A percentile compares a stretch with the other conserved stretches of the same genome.
Conservation (phyloP, 2,888 invertebrate genomes). For the Trachelus iudaicus region DNA sequence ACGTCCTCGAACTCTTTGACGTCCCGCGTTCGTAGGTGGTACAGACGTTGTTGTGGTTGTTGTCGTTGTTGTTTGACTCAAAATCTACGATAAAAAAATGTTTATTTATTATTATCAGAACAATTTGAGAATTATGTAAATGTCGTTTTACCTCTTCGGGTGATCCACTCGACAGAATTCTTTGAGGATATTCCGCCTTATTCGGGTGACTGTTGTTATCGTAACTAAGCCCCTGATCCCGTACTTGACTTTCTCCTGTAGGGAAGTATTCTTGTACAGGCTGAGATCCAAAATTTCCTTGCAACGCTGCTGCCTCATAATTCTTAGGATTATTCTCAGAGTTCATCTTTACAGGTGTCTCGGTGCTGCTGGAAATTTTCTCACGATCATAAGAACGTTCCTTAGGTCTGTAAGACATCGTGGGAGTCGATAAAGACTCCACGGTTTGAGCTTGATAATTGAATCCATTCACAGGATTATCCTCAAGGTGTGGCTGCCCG, state of each 20-base stretch:
- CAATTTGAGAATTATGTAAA: neutral
- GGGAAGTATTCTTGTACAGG: neutral
- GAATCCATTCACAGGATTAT: conserved; percentile 52
- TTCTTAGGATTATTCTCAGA: conserved; percentile 24
- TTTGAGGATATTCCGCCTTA: too few relatives aligned
- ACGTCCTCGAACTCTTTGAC: conserved; percentile 53
- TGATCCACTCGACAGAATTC: neutral
- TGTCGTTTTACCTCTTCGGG: neutral
- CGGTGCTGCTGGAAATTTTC: conserved; percentile 37
- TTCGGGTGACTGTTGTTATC: neutral
- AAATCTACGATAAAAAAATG: neutral
- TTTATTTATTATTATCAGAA: neutral
- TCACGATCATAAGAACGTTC: conserved; percentile 34
- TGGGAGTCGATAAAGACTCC: conserved; percentile 28
- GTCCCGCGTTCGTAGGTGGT: conserved; percentile 31
- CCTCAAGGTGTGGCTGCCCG: conserved; percentile 33
- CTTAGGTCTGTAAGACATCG: conserved; percentile 33
- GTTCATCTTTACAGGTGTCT: neutral
- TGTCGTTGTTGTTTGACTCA: conserved; percentile 30
- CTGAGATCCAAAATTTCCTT: neutral
- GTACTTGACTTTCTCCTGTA: neutral
- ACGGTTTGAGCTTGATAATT: conserved; percentile 47
- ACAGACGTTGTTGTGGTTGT: conserved; percentile 47
- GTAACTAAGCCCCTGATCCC: neutral
- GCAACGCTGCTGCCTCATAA: conserved; percentile 29